Conservation (phyloP, 37 sponge, comb jelly and placozoan genomes). For the Cliona cf. orientalis region DNA sequence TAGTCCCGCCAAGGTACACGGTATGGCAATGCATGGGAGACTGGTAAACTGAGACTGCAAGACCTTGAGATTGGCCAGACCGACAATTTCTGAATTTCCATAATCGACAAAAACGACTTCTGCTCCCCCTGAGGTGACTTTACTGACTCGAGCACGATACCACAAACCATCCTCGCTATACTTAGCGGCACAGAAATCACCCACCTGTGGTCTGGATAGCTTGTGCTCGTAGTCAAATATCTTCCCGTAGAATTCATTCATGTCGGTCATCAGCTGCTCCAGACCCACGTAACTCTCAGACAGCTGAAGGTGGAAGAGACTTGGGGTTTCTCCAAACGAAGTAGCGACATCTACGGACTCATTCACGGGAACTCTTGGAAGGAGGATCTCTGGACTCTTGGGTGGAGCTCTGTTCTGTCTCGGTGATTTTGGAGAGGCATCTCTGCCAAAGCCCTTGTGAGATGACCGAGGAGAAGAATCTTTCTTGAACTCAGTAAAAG, state of each 20-base stretch:
- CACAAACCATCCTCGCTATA: constrained; percentile 62
- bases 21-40: constrained; percentile 46
- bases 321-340: constrained; percentile 33
- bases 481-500: not conserved
- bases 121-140: not conserved
- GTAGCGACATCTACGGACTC: constrained; percentile 3
- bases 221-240: not conserved
- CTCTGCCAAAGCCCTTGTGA: too few relatives aligned
- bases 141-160: constrained; percentile 56
- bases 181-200: constrained; percentile 46
- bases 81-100: constrained; percentile 42
- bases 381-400: not conserved
- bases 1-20: constrained; percentile 26
- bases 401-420: not conserved
- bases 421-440: not conserved
- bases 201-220: constrained; percentile 1
- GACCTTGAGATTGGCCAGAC: not conserved
- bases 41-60: constrained; percentile 26
- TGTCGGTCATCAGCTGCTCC: not conserved
- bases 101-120: constrained; percentile 63
- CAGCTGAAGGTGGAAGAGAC: constrained; percentile 55
- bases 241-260: constrained; percentile 20
- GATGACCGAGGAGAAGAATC: not conserved
- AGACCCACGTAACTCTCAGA: not conserved
- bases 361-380: constrained; percentile 18